Evolutionary conservation across 2,888 invertebrate genomes (phyloP).

Genomic region (Leptopilina myrica): DNA sequence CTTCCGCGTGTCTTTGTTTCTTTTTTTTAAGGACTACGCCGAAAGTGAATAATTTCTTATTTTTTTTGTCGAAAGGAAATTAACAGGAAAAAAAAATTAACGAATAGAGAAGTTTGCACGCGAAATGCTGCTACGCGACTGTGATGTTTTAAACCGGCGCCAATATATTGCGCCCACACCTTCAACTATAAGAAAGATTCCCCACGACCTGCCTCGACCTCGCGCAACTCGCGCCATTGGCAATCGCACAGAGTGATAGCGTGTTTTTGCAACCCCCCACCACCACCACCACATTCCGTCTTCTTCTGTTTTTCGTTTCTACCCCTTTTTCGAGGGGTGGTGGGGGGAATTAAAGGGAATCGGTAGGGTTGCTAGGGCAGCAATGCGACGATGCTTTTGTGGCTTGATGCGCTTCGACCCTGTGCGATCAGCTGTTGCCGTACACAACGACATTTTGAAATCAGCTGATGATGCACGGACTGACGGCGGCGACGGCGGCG

Average conservation of each 20-base stretch:
- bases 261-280: neutral
- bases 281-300: neutral
- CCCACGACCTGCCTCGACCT: slow-evolving; percentile 37
- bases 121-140: slow-evolving; percentile 59
- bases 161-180: slow-evolving; percentile 20
- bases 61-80: no score
- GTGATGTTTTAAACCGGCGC: slow-evolving; percentile 47
- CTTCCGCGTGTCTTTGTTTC: slow-evolving; percentile 41
- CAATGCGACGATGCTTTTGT: slow-evolving; percentile 67
- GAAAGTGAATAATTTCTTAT: neutral
- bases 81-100: neutral
- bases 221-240: slow-evolving; percentile 38
- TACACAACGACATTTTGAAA: slow-evolving; percentile 61
- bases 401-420: slow-evolving; percentile 63
- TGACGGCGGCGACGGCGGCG: slow-evolving; percentile 47
- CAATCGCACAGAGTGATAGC: slow-evolving; percentile 13
- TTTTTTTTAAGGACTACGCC: slow-evolving; percentile 26
- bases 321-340: no score
- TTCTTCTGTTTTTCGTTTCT: no score
- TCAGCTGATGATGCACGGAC: slow-evolving; percentile 67
- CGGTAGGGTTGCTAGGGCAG: slow-evolving; percentile 54
- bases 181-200: neutral
- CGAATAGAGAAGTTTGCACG: slow-evolving; percentile 60
- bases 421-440: slow-evolving; percentile 67
- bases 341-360: neutral